Evolutionary conservation across 2,888 invertebrate genomes (phyloP).

Genomic region (Lingula anatina): DNA sequence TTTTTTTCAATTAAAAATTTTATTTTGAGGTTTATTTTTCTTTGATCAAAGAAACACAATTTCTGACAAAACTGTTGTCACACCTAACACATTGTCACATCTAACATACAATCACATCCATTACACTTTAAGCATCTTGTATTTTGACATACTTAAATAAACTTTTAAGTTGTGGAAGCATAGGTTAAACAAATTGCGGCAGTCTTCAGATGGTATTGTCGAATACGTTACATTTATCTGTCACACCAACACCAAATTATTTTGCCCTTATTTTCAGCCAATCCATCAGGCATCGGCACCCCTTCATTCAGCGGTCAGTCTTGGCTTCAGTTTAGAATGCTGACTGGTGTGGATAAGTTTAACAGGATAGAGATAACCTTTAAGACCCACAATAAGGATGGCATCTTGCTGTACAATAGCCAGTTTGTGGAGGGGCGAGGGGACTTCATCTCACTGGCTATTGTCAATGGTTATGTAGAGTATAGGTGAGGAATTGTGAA

Average conservation of each 20-base stretch:
- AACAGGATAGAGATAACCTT: slow-evolving; percentile 82
- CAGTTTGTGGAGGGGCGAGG: slow-evolving; percentile 78
- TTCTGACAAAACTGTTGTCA: no score
- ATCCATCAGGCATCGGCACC: slow-evolving; percentile 22
- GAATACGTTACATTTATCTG: neutral
- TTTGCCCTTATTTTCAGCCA: slow-evolving; percentile 15
- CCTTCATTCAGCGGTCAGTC: slow-evolving; percentile 80
- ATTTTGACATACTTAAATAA: no score
- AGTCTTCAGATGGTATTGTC: neutral
- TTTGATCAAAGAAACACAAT: no score
- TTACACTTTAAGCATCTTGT: no score
- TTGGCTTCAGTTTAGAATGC: slow-evolving; percentile 69
- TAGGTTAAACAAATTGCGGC: neutral
- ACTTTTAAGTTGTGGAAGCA: no score
- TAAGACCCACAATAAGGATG: slow-evolving; percentile 75
- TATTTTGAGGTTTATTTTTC: no score
- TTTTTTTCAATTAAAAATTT: no score
- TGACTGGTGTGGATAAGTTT: slow-evolving; percentile 75
- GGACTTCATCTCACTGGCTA: slow-evolving; percentile 78
- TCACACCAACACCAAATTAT: neutral
- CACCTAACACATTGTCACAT: no score
- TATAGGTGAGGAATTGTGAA: slow-evolving; percentile 33
- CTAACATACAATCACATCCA: no score
- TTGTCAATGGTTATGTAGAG: slow-evolving; percentile 67
- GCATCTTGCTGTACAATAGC: slow-evolving; percentile 79